These are phyloP conservation scores for Otus sunia DNA, from an alignment of 2,113 vertebrate species.

Conservation along the genomic window DNA sequence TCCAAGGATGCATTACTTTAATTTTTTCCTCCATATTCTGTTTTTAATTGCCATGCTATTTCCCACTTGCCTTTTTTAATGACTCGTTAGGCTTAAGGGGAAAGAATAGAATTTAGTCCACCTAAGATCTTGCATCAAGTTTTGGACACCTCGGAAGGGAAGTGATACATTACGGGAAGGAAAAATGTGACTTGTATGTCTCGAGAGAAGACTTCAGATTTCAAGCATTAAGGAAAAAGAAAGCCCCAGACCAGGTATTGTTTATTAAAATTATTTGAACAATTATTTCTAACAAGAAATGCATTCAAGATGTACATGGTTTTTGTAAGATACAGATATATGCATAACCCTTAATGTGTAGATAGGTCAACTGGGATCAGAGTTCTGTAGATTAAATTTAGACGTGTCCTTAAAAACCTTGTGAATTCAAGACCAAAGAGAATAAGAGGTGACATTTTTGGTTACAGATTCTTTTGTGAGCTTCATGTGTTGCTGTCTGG, in stretches of 20 bases:
- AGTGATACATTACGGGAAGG: not conserved
- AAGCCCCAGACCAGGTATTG: not conserved
- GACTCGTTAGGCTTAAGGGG: constrained; percentile 58
- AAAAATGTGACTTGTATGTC: not conserved
- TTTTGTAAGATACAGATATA: not conserved
- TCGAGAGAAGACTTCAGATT: not conserved
- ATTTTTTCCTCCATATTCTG: constrained; percentile 46
- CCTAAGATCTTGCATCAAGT: not conserved
- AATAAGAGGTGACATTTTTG: not conserved
- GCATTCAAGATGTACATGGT: not conserved
- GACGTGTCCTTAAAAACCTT: not conserved
- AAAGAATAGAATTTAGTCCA: constrained; percentile 37
- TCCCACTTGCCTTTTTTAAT: constrained; percentile 56
- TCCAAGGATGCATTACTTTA: constrained; percentile 63
- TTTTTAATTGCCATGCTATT: constrained; percentile 59
- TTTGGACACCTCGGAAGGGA: not conserved
- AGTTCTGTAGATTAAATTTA: not conserved
- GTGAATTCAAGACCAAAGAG: not conserved
- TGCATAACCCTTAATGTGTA: not conserved
- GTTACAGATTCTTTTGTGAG: not conserved
- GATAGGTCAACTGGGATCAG: not conserved
- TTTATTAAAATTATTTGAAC: not conserved
- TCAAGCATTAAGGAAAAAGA: not conserved
- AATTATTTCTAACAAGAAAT: not conserved
- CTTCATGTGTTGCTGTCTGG: not conserved